A percentile compares a stretch with the other conserved stretches of the same genome.
Conservation (phyloP, 2,888 invertebrate species). For the Bombylius discolor region DNA sequence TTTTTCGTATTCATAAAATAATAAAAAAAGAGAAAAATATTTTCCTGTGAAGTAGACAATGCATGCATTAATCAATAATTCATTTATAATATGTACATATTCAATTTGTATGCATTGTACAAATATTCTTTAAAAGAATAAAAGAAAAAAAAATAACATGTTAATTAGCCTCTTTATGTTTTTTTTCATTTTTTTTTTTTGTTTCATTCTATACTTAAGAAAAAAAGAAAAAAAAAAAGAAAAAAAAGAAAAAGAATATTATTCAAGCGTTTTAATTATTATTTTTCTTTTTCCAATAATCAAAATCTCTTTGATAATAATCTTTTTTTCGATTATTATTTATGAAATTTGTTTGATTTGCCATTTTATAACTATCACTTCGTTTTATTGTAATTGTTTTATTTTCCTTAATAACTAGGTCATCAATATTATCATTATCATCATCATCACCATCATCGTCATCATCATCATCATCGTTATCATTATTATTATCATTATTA, state of each 20-base stretch:
- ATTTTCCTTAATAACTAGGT: neutral
- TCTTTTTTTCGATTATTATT: neutral
- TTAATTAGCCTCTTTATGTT: neutral
- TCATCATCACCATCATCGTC: neutral
- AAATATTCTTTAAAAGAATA: neutral
- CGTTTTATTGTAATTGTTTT: constrained; percentile 44
- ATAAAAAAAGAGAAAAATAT: too few relatives aligned
- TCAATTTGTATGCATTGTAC: neutral
- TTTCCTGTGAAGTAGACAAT: too few relatives aligned
- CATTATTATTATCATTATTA: neutral
- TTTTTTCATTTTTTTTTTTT: neutral
- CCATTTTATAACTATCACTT: constrained; percentile 73
- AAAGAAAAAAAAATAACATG: neutral
- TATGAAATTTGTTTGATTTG: constrained; percentile 38
- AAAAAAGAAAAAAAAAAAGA: neutral
- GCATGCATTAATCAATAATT: too few relatives aligned
- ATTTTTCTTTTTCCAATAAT: neutral
- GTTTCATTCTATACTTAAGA: neutral
- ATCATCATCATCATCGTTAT: neutral
- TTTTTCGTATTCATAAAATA: neutral
- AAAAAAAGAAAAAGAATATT: neutral
- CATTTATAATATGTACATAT: too few relatives aligned
- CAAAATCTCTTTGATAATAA: neutral
- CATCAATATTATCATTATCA: neutral
- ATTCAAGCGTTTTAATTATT: neutral